Base-by-base conservation (phyloP, 2,797 vertebrate genomes). In the Tenualosa thibaudeaui region DNA sequence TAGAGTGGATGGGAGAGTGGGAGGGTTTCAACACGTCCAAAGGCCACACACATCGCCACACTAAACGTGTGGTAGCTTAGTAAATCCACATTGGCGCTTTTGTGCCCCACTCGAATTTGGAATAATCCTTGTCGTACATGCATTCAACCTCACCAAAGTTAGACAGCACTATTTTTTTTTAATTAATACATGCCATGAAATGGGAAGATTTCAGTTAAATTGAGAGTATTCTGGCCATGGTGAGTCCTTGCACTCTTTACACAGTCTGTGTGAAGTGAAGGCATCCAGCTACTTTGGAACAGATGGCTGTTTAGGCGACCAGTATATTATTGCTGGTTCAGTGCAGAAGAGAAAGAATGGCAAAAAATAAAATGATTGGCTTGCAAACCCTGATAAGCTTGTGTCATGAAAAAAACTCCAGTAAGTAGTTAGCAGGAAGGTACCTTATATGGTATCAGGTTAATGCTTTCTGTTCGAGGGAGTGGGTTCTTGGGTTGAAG, bases 301-400 rank as follows among this genome's bases (percentile, higher is more conserved):
- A 78, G 71, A 78, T 78, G 71, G 71, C 37, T 3, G 40, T 78
- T 78, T 78, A 46, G 71, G 46, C 46, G 40, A 78, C 40, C 7
- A 10, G 8, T 40, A 7, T 17, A 8, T 46, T 78, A 46, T 78
- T 78, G 40, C 71, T 43, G 6, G 6, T 19, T 7, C 15, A 22
- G 19, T 0, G 15, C 71, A 78, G 17, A 78, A 43, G 71, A 46
- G 17, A 78, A 78, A 78, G 7, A 37, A 26, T 17, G 15, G 65
- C 65, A 71, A 71, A 71, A 68, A 71, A 65, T 65, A 12, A 26
- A 71, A 78, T 9, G 40, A 78, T 78, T 78, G 71, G 40, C 71
- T 78, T 78, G 71, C 71, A 78, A 78, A 78, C 40, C 15, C 71
- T 46, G 37, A 40, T 37, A 5, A 75, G 68, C 68, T 43, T 19